A percentile compares a stretch with the other conserved stretches of the same genome.
phyloP scores from a whole-genome alignment of 64 coral and sea anemone genomes.

The Acropora yongei region DNA sequence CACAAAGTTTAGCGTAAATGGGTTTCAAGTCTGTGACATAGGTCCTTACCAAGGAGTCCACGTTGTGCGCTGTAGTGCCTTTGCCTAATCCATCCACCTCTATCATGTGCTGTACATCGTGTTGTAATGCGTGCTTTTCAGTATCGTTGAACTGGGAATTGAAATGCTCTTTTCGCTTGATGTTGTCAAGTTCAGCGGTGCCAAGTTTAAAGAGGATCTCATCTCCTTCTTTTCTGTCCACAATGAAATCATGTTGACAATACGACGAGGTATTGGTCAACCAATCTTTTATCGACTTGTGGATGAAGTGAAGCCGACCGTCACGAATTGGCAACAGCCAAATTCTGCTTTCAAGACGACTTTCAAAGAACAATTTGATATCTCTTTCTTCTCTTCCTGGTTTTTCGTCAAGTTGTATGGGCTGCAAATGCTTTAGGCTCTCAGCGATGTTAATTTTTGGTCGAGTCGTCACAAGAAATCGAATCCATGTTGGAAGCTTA shows the following conservation, averaged over 20 bases:
- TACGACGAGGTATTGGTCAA: neutral
- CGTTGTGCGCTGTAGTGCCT: too few species aligned
- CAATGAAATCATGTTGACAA: conserved; percentile 30
- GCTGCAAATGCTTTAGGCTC: neutral
- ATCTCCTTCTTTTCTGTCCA: conserved; percentile 22
- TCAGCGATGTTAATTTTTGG: neutral
- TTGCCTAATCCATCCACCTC: neutral
- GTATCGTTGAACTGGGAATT: neutral
- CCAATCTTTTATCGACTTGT: conserved; percentile 54
- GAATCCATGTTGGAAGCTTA: conserved; percentile 32
- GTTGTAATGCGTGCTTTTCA: conserved; percentile 26
- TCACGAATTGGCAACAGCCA: conserved; percentile 23
- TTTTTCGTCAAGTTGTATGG: neutral
- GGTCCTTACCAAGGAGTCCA: neutral
- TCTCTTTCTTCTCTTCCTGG: conserved; percentile 13
- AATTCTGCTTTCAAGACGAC: neutral
- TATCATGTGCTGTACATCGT: conserved; percentile 15
- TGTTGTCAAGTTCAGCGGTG: neutral
- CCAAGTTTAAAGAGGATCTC: conserved; percentile 30
- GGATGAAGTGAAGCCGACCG: conserved; percentile 15
- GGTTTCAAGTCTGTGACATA: conserved; percentile 1
- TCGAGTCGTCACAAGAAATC: conserved; percentile 58
- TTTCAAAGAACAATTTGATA: conserved; percentile 23
- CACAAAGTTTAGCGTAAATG: conserved; percentile 17
- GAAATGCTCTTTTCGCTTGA: neutral